Conservation (phyloP, 2,797 vertebrate species). For the Margarornis squamiger region DNA sequence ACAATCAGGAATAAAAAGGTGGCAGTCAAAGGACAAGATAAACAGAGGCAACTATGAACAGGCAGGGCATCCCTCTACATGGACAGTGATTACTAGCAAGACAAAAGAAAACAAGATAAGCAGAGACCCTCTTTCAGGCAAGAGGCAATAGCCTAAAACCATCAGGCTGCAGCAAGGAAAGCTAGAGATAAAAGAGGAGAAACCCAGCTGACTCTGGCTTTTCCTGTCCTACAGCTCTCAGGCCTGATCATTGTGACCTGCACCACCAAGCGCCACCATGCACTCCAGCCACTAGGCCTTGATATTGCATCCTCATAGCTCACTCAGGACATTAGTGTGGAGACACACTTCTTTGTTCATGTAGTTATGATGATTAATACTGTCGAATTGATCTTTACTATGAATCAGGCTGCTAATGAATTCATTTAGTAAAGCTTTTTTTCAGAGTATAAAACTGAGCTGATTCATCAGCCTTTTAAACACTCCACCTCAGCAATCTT, state of each 20-base stretch:
- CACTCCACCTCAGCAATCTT: neutral
- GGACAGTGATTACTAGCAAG: neutral
- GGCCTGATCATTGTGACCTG: neutral
- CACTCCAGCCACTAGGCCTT: neutral
- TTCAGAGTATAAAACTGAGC: neutral
- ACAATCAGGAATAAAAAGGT: neutral
- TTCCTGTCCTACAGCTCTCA: neutral
- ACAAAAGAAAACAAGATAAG: neutral
- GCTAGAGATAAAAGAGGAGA: neutral
- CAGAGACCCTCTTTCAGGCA: neutral
- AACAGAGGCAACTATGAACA: neutral
- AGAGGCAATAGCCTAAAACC: neutral
- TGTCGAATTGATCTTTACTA: neutral
- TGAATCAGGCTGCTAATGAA: neutral
- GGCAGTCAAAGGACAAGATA: neutral
- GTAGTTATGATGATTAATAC: neutral
- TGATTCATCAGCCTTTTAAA: neutral
- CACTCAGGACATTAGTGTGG: no score
- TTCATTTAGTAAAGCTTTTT: neutral
- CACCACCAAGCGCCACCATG: neutral
- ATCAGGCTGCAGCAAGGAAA: neutral
- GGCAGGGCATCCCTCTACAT: neutral
- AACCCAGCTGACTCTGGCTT: neutral
- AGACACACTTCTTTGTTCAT: neutral
- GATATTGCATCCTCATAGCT: neutral